These are phyloP conservation scores for Cryptophagus acutangulus DNA, from an alignment of 2,888 invertebrate genomes.

Conservation along the genomic window DNA sequence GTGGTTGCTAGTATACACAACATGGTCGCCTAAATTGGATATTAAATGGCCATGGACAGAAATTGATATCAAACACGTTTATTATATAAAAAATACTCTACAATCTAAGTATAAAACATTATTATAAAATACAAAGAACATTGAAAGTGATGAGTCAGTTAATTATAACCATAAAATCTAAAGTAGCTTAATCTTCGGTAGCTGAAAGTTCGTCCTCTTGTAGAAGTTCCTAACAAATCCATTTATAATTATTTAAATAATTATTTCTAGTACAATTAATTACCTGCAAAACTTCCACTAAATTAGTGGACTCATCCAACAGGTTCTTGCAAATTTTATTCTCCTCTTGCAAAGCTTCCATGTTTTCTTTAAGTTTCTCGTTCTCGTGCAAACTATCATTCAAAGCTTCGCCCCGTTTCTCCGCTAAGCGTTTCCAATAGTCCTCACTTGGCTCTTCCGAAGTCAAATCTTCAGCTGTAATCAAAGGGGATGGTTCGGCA, in stretches of 20 bases:
- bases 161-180: too few relatives aligned
- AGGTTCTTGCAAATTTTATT: constrained; percentile 64
- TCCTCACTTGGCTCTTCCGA: constrained; percentile 65
- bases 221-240: background rate
- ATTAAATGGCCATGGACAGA: too few relatives aligned
- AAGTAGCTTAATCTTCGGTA: too few relatives aligned
- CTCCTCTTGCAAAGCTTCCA: constrained; percentile 53
- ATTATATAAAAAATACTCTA: too few relatives aligned
- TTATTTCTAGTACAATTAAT: background rate
- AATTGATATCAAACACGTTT: too few relatives aligned
- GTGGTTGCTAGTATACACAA: too few relatives aligned
- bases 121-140: too few relatives aligned
- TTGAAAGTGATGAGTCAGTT: too few relatives aligned
- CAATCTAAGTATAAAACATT: too few relatives aligned
- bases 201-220: too few relatives aligned
- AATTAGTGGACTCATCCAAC: constrained; percentile 67
- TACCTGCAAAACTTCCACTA: constrained; percentile 36
- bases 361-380: constrained; percentile 53
- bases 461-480: constrained; percentile 66
- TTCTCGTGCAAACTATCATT: constrained; percentile 71
- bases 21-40: too few relatives aligned
- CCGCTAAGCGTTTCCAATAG: constrained; percentile 74
- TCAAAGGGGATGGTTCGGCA: constrained; percentile 48
- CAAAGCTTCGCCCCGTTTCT: constrained; percentile 65
- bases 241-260: background rate